phyloP scores from a whole-genome alignment of 2,113 vertebrate species.

The Otocyon megalotis region DNA sequence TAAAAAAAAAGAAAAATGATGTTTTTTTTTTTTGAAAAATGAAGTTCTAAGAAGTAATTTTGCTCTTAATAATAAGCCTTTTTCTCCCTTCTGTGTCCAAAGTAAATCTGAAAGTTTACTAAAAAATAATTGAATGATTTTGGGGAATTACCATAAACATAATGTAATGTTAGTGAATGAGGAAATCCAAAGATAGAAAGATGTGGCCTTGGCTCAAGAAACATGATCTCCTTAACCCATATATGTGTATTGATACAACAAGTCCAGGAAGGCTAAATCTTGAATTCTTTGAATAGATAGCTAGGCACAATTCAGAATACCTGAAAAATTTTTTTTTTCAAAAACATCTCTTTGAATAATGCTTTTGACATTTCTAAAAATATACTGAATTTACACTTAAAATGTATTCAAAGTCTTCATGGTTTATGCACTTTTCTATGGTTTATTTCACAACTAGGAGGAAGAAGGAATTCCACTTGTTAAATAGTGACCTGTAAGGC shows the following conservation, averaged over 20 bases:
- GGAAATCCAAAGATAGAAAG: neutral
- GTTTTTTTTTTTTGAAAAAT: neutral
- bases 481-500: neutral
- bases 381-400: conserved; percentile 1
- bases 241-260: neutral
- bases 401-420: neutral
- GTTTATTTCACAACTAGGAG: neutral
- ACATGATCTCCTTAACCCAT: neutral
- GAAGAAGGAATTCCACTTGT: neutral
- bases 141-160: neutral
- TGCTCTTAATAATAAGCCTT: neutral
- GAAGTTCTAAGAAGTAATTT: neutral
- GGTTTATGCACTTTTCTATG: neutral
- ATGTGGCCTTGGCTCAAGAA: neutral
- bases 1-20: no score
- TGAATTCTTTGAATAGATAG: neutral
- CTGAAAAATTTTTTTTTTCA: neutral
- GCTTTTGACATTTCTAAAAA: conserved; percentile 4
- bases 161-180: neutral
- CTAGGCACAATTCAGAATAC: neutral
- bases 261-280: neutral
- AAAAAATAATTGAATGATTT: conserved; percentile 17
- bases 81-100: neutral
- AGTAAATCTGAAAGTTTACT: neutral
- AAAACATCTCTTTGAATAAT: neutral